These are phyloP conservation scores for Tenebrosternarchus preto DNA, from an alignment of 2,113 vertebrate genomes.

Conservation along the genomic window DNA sequence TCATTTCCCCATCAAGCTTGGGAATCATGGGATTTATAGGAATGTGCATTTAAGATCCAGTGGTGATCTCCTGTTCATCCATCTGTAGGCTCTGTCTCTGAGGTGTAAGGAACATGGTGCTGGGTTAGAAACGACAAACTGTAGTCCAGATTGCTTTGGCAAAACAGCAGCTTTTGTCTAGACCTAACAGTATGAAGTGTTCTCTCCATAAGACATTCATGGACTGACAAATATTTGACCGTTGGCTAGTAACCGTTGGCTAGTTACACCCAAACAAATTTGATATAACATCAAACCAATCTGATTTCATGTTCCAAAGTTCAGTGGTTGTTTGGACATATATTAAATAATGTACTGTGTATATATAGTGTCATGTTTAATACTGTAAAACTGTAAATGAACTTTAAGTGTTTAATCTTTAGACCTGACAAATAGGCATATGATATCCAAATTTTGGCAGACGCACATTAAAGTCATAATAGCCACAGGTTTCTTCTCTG, in stretches of 20 bases:
- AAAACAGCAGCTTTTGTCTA: not conserved
- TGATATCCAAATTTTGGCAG: not conserved
- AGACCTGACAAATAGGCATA: too few species aligned
- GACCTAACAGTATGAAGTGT: not conserved
- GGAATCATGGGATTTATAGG: not conserved
- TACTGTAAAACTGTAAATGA: too few species aligned
- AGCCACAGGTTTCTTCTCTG: not conserved
- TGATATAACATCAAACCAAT: too few species aligned
- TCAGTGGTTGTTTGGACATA: too few species aligned
- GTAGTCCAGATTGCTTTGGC: not conserved
- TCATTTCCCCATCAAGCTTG: conserved; percentile 1
- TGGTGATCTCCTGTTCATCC: not conserved
- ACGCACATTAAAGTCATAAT: not conserved
- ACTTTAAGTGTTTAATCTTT: too few species aligned
- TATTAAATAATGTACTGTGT: too few species aligned
- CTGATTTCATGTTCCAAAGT: not conserved
- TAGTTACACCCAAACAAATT: not conserved
- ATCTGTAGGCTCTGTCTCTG: not conserved
- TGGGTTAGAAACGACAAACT: not conserved
- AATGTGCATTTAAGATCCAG: not conserved
- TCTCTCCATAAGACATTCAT: not conserved
- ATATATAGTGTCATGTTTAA: too few species aligned
- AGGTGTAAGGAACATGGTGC: not conserved
- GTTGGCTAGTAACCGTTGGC: not conserved
- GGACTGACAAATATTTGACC: not conserved